These are phyloP conservation scores for Coilia nasus DNA, from an alignment of 2,797 vertebrate genomes.

Conservation along the genomic window DNA sequence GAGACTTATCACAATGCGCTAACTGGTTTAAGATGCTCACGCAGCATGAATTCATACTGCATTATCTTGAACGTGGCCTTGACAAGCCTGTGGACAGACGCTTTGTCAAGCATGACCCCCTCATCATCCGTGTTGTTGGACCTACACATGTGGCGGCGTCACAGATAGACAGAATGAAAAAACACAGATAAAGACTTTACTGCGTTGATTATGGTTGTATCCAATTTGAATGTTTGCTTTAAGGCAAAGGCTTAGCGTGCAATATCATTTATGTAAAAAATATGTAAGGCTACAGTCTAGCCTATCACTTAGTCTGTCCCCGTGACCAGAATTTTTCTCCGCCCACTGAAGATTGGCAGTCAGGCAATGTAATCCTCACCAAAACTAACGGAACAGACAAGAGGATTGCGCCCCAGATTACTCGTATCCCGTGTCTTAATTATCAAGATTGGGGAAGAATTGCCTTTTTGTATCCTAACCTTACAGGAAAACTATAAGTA, in stretches of 20 bases:
- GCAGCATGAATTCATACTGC: background rate
- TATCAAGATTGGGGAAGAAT: background rate
- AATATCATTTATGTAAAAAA: background rate
- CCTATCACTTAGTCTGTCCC: constrained; percentile 21
- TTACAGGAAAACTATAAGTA: background rate
- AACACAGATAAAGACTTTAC: background rate
- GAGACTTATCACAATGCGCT: background rate
- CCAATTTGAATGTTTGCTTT: background rate
- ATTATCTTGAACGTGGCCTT: constrained; percentile 22
- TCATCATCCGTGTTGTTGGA: background rate
- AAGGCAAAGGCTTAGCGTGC: background rate
- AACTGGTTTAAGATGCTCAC: background rate
- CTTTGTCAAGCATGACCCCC: background rate
- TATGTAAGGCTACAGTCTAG: constrained; percentile 5
- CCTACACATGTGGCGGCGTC: background rate
- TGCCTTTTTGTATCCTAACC: background rate
- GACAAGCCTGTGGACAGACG: background rate
- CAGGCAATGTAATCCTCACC: constrained; percentile 25
- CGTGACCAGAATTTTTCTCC: constrained; percentile 21
- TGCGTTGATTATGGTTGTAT: background rate
- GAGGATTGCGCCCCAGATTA: constrained; percentile 8
- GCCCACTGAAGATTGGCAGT: constrained; percentile 25
- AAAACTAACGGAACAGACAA: constrained; percentile 23
- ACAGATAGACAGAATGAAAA: background rate
- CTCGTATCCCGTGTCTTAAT: background rate